phyloP scores from a whole-genome alignment of 2,888 invertebrate genomes.

The Leucania comma region DNA sequence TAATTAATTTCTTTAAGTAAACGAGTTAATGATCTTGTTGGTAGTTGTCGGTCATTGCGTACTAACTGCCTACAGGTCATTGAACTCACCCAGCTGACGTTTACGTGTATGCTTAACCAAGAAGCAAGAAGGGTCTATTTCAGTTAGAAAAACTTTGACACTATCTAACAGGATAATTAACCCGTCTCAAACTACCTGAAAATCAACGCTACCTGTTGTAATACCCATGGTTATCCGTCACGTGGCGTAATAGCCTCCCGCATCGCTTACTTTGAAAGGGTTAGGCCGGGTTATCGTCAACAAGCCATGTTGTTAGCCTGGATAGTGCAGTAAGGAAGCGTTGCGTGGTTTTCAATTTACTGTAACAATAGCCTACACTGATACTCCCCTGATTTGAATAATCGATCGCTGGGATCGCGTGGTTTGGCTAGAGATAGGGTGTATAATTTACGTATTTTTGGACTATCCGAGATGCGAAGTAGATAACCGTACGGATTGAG shows the following conservation, averaged over 20 bases:
- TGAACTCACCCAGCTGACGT: no score
- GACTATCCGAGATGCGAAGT: constrained; percentile 5
- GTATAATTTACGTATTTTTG: constrained; percentile 47
- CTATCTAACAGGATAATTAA: constrained; percentile 15
- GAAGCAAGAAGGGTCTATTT: background rate
- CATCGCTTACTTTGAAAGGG: constrained; percentile 53
- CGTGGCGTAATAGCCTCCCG: constrained; percentile 25
- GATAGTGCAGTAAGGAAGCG: constrained; percentile 64
- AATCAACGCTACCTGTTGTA: constrained; percentile 28
- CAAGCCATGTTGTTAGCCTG: constrained; percentile 59
- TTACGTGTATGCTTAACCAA: background rate
- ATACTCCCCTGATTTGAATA: constrained; percentile 64
- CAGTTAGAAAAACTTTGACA: background rate
- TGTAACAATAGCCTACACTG: constrained; percentile 68
- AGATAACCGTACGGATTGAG: background rate
- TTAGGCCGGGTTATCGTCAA: constrained; percentile 57
- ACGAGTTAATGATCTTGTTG: no score
- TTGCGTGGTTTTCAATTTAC: constrained; percentile 75
- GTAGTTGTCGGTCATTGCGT: no score
- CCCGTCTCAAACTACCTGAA: constrained; percentile 5
- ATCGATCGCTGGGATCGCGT: constrained; percentile 52
- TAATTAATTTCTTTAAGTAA: no score
- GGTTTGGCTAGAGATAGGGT: constrained; percentile 32
- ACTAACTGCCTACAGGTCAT: no score
- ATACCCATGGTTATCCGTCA: constrained; percentile 43